Evolutionary conservation across 2,113 vertebrate species (phyloP), one percentile per base, ranked within the genome.

Genomic region (Cathartes aura): DNA sequence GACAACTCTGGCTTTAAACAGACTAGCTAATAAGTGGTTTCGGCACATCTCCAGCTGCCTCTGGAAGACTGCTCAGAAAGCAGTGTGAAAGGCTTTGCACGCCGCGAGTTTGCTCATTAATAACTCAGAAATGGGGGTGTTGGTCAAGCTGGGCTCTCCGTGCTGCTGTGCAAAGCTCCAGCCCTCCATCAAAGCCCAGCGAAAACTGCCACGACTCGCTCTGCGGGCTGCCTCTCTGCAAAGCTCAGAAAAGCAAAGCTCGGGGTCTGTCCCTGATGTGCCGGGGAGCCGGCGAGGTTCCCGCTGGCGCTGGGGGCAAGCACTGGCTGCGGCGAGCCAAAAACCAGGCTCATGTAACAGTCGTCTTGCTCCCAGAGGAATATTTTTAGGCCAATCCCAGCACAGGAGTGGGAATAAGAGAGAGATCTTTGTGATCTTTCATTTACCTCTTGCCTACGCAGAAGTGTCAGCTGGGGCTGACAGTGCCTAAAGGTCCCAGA

Each of bases 201-300:
- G 34, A 64, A 78, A 53, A 27, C 1, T 1, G 19, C 55, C 63
- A 18, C 1, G 2, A 5, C 27, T 38, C 0, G 1, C n/a, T 47
- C 23, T 62, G 55, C 21, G 2, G 3, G 42, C 22, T 10, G 26
- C 45, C 38, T 36, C 38, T 56, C 26, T 59, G 73, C 30, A 29
- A 26, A 60, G n/a, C 36, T 32, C 15, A 1, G n/a, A 15, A 72
- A 11, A 64, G 42, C n/a, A 21, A 36, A 48, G 42, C 42, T 12
- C 1, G 0, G 50, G 43, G 8, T 59, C 68, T 19, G 68, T 52
- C 38, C 52, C 45, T 1, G 4, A 5, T 1, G 14, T 0, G 5
- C 47, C 0, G 2, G 36, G 62, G 29, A 29, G 42, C 36, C 12
- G 21, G 17, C 0, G 13, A 42, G 17, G 21, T 6, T 40, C 43